These are phyloP conservation scores for Melopsittacus undulatus DNA, from an alignment of 2,797 vertebrate species.

Conservation along the genomic window DNA sequence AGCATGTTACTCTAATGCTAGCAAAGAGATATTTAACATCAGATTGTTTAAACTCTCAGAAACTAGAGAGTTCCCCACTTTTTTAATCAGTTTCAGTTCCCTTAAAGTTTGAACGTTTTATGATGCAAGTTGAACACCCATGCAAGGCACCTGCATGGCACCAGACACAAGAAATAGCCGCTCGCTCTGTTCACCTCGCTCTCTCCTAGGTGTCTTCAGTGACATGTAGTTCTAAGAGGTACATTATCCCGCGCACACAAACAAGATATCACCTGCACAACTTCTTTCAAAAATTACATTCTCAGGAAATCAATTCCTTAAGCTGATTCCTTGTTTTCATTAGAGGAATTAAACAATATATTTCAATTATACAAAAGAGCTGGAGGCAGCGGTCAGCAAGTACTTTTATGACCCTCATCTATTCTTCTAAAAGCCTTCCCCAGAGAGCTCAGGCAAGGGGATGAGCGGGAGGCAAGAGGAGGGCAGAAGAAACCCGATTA, in stretches of 20 bases:
- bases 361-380: background rate
- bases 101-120: background rate
- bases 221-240: background rate
- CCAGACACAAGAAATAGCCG: background rate
- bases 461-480: background rate
- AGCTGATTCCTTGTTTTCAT: background rate
- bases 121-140: accelerated
- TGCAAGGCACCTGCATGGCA: background rate
- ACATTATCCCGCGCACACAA: accelerated
- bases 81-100: background rate
- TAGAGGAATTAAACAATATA: background rate
- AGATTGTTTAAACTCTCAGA: background rate
- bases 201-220: background rate
- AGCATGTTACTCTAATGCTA: accelerated
- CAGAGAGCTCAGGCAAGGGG: background rate
- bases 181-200: background rate
- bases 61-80: background rate
- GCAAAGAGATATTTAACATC: accelerated
- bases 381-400: background rate
- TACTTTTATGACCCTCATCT: constrained; percentile 2
- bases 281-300: background rate
- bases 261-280: background rate
- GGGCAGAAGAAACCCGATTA: background rate
- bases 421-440: constrained; percentile 14
- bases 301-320: background rate